Percentiles rank a stretch among this genome's conserved stretches.
Conservation (phyloP, 2,113 vertebrate species). For the Barnardius zonarius region DNA sequence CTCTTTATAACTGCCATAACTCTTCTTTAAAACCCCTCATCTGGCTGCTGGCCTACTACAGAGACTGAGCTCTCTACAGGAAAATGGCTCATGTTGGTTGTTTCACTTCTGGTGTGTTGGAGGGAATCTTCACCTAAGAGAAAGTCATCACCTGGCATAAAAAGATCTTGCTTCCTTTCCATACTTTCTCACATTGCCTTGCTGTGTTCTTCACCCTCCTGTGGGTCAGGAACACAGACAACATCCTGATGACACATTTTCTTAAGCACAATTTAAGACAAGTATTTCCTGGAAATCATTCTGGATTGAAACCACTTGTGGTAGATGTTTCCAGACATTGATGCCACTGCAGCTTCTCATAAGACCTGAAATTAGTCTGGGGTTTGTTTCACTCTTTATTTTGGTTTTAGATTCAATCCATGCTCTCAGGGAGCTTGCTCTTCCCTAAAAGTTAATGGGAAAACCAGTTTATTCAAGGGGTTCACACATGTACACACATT, state of each 20-base stretch:
- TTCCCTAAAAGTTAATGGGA: slow-evolving; percentile 11
- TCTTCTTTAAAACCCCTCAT: slow-evolving; percentile 71
- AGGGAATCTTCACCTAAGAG: neutral
- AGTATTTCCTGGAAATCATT: slow-evolving; percentile 5
- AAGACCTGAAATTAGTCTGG: slow-evolving; percentile 11
- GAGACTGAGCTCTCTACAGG: slow-evolving; percentile 41
- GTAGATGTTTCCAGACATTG: slow-evolving; percentile 15
- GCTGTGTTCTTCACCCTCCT: neutral
- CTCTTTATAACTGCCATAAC: slow-evolving; percentile 63
- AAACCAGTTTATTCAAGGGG: slow-evolving; percentile 12
- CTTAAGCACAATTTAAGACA: neutral
- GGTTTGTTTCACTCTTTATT: neutral
- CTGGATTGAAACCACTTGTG: neutral
- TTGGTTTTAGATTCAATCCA: neutral
- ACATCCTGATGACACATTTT: slow-evolving; percentile 36
- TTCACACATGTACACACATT: slow-evolving; percentile 36
- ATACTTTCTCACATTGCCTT: neutral
- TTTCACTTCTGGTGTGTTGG: slow-evolving; percentile 10
- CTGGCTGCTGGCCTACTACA: slow-evolving; percentile 67
- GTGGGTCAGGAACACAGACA: neutral
- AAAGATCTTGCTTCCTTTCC: neutral
- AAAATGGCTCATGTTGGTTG: neutral
- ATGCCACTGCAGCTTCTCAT: neutral
- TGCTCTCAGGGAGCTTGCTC: slow-evolving; percentile 26
- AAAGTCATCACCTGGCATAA: neutral